A percentile compares a stretch with the other conserved stretches of the same genome.
Evolutionary conservation across 2,797 vertebrate genomes (phyloP).

Genomic region (Masticophis lateralis): DNA sequence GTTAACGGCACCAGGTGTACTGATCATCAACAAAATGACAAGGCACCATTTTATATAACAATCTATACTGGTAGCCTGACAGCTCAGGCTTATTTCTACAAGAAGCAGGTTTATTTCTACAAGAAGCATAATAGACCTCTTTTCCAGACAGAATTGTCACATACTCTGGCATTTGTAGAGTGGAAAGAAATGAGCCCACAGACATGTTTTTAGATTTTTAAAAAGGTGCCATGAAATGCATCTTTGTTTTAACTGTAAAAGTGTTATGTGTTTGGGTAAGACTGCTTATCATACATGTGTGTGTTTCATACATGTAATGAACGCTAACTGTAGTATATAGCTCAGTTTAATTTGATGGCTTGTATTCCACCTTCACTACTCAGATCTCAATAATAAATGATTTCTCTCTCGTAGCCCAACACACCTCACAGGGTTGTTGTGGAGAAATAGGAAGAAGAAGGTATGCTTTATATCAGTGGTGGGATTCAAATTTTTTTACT

Average conservation of each 20-base stretch:
- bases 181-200: background rate
- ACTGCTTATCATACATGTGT: background rate
- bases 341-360: background rate
- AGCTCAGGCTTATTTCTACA: slow-evolving; percentile 19
- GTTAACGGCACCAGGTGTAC: background rate
- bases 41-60: slow-evolving; percentile 12
- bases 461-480: background rate
- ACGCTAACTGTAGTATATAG: background rate
- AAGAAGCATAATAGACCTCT: slow-evolving; percentile 22
- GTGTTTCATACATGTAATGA: background rate
- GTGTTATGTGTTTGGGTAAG: background rate
- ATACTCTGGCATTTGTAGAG: background rate
- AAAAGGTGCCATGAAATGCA: background rate
- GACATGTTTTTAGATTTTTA: background rate
- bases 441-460: background rate
- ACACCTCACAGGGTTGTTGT: background rate
- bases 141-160: slow-evolving; percentile 18
- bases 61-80: slow-evolving; percentile 18
- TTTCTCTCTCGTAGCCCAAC: background rate
- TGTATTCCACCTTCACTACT: background rate
- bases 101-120: slow-evolving; percentile 23
- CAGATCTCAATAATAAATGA: background rate
- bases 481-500: too few species aligned
- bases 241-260: background rate
- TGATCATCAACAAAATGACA: slow-evolving; percentile 2